Base-by-base conservation (phyloP, 1,140 invertebrate genomes). In the Lasioglossum baleicum region DNA sequence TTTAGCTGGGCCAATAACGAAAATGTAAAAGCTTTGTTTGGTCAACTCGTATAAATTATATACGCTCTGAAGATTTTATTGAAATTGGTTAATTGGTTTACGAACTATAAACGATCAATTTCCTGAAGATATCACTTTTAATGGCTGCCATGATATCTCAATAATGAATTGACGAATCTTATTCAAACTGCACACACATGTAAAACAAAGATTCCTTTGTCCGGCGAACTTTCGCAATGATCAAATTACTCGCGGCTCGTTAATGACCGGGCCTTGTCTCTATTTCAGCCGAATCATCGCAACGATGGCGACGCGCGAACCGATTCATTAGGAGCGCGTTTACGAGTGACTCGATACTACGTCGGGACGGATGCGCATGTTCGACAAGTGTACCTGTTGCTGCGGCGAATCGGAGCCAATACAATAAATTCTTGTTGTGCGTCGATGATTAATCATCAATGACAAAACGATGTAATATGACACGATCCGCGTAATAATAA, bases 341-440 rank as follows among this genome's bases (percentile, higher is more conserved):
- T 20, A 84, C 83, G 82, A 81, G 63, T 69, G 72, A 83, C 82
- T 81, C 77, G 71, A 81, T 75, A 66, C 56, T 8, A 58, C 82
- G 58, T 53, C 69, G 44, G 67, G 26, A 40, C 73, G 70, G 42
- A 31, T 42, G 75, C 63, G 66, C 77, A 74, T 81, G 80, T 80
- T 64, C 75, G 73, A 65, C 77, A 73, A 83, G 69, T 68, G 78
- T 81, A 85, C 83, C 83, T 85, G 83, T 85, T 85, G 83, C 83
- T 85, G 78, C 69, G 63, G 76, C 70, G 51, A 69, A 69, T 56
- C 82, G 78, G 53, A 63, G 70, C 77, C 83, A 84, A 83, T 85
- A 85, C 83, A 69, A 84, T 85, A 85, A 85, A 85, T 85, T 85
- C 83, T 85, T 84, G 83, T 84, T 85, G 69, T 85, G 69, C 78